phyloP scores from a whole-genome alignment of 2,888 invertebrate genomes.

The Agrochola litura region DNA sequence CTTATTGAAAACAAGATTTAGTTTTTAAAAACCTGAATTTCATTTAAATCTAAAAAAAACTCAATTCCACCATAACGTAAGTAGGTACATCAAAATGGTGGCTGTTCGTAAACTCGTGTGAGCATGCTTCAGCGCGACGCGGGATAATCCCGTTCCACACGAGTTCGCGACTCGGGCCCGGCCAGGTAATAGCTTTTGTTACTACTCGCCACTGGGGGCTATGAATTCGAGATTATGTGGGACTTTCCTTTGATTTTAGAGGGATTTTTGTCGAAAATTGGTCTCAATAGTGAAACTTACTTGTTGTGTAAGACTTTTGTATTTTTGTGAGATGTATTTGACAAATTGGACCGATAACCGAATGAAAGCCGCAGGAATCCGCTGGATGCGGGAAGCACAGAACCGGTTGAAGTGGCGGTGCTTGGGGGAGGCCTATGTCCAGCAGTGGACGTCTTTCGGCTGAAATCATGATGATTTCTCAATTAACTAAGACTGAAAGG shows the following conservation, averaged over 20 bases:
- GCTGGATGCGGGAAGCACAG: too few species aligned
- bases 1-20: neutral
- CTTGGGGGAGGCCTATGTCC: too few species aligned
- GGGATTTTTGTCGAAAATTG: constrained; percentile 7
- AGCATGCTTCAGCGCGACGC: constrained; percentile 45
- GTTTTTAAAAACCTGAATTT: neutral
- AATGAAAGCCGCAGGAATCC: too few species aligned
- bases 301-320: neutral
- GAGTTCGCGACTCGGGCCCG: constrained; percentile 63
- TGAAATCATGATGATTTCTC: too few species aligned
- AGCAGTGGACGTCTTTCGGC: too few species aligned
- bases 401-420: too few species aligned
- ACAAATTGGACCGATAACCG: too few species aligned
- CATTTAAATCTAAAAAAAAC: neutral
- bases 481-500: neutral
- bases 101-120: constrained; percentile 44
- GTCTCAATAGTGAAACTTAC: neutral
- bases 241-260: constrained; percentile 39
- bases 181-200: constrained; percentile 81
- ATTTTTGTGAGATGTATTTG: neutral
- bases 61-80: constrained; percentile 7
- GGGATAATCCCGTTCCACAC: constrained; percentile 61
- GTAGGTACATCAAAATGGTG: constrained; percentile 42
- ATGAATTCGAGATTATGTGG: constrained; percentile 27
- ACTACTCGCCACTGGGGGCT: constrained; percentile 64